Evolutionary conservation across 2,113 vertebrate species (phyloP).

Genomic region (Macrotis lagotis): DNA sequence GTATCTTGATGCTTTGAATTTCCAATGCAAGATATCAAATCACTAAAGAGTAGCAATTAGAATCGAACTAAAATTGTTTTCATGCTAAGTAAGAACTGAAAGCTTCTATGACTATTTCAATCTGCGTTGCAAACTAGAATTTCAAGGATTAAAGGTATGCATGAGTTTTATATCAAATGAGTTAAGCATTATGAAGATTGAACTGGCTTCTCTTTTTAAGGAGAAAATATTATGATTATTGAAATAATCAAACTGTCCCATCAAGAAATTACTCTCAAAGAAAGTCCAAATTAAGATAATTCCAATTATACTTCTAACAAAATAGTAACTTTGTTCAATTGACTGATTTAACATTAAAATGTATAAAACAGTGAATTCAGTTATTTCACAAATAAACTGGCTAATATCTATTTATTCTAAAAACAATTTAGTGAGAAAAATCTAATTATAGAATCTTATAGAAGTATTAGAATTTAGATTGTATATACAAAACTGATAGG

Average conservation of each 20-base stretch:
- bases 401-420: constrained; percentile 76
- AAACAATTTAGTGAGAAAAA: constrained; percentile 78
- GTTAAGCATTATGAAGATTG: constrained; percentile 15
- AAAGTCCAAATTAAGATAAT: background rate
- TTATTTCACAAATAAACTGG: constrained; percentile 62
- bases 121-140: constrained; percentile 40
- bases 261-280: no score
- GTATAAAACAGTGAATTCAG: constrained; percentile 61
- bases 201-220: constrained; percentile 46
- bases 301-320: background rate
- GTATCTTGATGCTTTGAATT: constrained; percentile 38
- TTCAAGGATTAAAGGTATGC: no score
- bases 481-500: constrained; percentile 38
- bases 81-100: constrained; percentile 56
- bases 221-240: background rate
- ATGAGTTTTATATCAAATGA: no score
- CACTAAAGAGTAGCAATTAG: constrained; percentile 53
- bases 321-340: constrained; percentile 40
- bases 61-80: constrained; percentile 45
- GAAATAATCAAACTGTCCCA: background rate
- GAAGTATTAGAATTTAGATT: constrained; percentile 59
- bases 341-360: constrained; percentile 54
- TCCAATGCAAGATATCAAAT: constrained; percentile 64
- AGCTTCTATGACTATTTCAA: constrained; percentile 25
- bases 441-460: constrained; percentile 78